A percentile compares a stretch with the other conserved stretches of the same genome.
Evolutionary conservation across 2,888 invertebrate genomes (phyloP).

Genomic region (Amphipoea lucens): DNA sequence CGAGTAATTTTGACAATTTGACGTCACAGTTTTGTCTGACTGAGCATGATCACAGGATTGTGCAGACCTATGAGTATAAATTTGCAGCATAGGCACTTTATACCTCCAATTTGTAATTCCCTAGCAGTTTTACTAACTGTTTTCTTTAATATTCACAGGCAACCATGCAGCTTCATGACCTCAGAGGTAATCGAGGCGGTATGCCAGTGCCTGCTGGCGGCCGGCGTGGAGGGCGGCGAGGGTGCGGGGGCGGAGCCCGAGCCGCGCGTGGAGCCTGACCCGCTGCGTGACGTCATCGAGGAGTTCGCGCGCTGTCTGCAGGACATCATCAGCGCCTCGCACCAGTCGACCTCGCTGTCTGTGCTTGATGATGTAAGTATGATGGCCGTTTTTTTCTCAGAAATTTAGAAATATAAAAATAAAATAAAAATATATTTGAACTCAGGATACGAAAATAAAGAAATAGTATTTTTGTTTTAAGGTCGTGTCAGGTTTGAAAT

Average conservation of each 20-base stretch:
- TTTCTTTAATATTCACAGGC: slow-evolving; percentile 82
- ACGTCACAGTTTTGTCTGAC: not conserved
- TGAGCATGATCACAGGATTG: not conserved
- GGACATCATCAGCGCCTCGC: slow-evolving; percentile 93
- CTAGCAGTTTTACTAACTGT: not conserved
- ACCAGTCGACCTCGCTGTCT: slow-evolving; percentile 71
- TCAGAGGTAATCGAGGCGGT: slow-evolving; percentile 98
- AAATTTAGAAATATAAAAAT: no score
- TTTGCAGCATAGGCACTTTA: not conserved
- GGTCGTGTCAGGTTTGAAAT: no score
- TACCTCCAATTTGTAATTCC: not conserved
- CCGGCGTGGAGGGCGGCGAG: slow-evolving; percentile 94
- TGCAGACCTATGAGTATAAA: not conserved
- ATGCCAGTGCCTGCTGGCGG: slow-evolving; percentile 98
- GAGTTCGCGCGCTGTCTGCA: slow-evolving; percentile 98
- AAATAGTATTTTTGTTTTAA: no score
- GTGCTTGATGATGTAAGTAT: slow-evolving; percentile 68
- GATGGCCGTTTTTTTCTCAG: no score
- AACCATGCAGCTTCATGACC: slow-evolving; percentile 97
- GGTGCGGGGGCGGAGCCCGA: slow-evolving; percentile 90
- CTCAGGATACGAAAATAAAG: no score
- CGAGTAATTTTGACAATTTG: not conserved
- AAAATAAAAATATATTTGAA: no score
- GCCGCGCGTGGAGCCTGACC: slow-evolving; percentile 84
- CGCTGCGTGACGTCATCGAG: slow-evolving; percentile 95